Base-by-base conservation (phyloP, 2,113 vertebrate genomes). In the Hymenochirus boettgeri region DNA sequence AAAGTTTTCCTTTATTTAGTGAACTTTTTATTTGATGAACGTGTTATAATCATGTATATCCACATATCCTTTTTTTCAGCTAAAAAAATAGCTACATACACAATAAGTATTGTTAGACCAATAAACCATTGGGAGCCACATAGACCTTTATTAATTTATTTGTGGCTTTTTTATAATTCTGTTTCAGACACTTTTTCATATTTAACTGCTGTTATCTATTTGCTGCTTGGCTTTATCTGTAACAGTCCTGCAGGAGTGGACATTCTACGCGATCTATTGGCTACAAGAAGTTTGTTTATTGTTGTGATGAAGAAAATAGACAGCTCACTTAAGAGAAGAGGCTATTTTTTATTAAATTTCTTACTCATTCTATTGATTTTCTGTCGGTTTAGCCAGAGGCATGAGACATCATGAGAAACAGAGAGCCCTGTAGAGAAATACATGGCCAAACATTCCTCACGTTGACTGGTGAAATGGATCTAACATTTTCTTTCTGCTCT, bases 311-410 rank as follows among this genome's bases (percentile, higher is more conserved):
- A 75, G 19, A 70, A 22, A 73, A 60, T 71, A 75, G 80, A 72
- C 58, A 72, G 10, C 19, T 22, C 48, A 18, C 62, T 66, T 63
- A 65, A 72, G 76, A 73, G 27, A 67, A 73, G 55, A 74, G 61
- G 51, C 74, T 57, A 72, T 63, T 84, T 85, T 88, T 91, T 82
- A 88, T 87, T 85, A 85, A 74, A 87, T 93, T 89, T 87, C 84
- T 80, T 84, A 80, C 73, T 80, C 74, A 65, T 73, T 54, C 73
- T 86, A 93, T 91, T 89, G 89, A 94, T 92, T 96, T 94, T 72
- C 86, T 93, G 87, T 87, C 87, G 84, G 78, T 73, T 81, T 70
- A 89, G 77, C 83, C 85, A 78, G 77, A 85, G 80, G 83, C 79
- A 74, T 88, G 83, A 77, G 82, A 81, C 82, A 81, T 88, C 80